Evolutionary conservation across 1,140 invertebrate genomes (phyloP).

Genomic region (Saccostrea cuccullata): DNA sequence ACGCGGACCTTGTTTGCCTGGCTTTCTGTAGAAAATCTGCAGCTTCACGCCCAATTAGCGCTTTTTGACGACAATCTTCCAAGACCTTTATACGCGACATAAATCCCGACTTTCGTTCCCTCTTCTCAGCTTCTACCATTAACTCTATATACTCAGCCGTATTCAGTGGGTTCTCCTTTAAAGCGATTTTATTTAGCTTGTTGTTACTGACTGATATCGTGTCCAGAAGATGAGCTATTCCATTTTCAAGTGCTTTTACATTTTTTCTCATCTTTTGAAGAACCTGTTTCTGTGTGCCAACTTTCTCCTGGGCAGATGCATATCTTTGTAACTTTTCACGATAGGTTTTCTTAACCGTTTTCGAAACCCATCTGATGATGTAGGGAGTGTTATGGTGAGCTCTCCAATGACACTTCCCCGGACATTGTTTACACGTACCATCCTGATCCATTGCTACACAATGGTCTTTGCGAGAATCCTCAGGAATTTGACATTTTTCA

Average conservation of each 20-base stretch:
- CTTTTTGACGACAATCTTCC: conserved; percentile 28
- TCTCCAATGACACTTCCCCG: conserved; percentile 50
- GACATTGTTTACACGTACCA: conserved; percentile 49
- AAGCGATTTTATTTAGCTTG: conserved; percentile 41
- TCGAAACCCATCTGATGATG: conserved; percentile 16
- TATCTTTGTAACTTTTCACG: conserved; percentile 38
- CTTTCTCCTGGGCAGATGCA: neutral
- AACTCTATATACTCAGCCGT: conserved; percentile 40
- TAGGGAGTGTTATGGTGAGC: conserved; percentile 49
- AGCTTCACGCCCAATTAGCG: neutral
- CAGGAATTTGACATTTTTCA: conserved; percentile 24
- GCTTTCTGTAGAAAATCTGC: neutral
- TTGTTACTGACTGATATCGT: conserved; percentile 25
- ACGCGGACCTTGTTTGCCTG: neutral
- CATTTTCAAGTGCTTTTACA: neutral
- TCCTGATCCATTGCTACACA: conserved; percentile 39
- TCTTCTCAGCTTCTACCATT: conserved; percentile 45
- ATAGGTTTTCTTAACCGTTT: conserved; percentile 46
- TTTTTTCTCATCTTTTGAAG: conserved; percentile 7
- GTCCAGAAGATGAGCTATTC: neutral
- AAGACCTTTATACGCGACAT: conserved; percentile 10
- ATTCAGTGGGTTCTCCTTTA: conserved; percentile 41
- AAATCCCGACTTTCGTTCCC: neutral
- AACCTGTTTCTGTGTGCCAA: conserved; percentile 11
- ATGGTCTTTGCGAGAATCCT: conserved; percentile 33